Base-by-base conservation (phyloP, 2,888 invertebrate genomes). In the Rutpela maculata region DNA sequence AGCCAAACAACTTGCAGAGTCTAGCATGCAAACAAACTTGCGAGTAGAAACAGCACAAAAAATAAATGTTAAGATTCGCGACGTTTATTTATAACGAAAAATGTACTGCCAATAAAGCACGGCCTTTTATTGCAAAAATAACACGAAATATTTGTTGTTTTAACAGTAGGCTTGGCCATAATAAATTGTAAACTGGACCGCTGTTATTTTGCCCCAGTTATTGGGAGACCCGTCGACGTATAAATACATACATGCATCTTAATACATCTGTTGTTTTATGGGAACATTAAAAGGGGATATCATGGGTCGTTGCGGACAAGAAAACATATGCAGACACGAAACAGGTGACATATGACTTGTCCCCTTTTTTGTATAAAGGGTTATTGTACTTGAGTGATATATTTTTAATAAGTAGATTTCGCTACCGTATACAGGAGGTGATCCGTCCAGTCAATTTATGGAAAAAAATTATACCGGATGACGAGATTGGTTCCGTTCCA, bases 1-100 rank as follows among this genome's bases (percentile, higher is more conserved):
- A 35, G 31, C 31, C 31, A 35, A 67, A 65, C 38, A 67, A 57
- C 59, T 26, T 9, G 19, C 18, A 19, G 22, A 22, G 67, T 67
- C 66, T 66, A 67, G 67, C 35, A 22, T 56, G 67, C 35, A 66
- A 67, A 67, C 19, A 38, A 66, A 73, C 17, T 15, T 26, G 18
- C 18, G 9, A 22, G 55, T 31, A 26, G 19, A 68, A 57, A 31
- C 56, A 35, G 43, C 17, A 26, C 50, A 55, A 67, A 50, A 38
- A 17, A 26, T 26, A 38, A 26, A 38, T 38, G 38, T 65, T 38
- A 38, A n/a, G 35, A 65, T 65, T 12, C 22, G 19, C 59, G 17
- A 17, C 17, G 63, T 38, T 65, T 65, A 38, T 65, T 65, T 65
- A 65, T 65, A 43, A 43, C 17, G 31, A 65, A 65, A 65, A 65